Evolutionary conservation across 2,888 invertebrate genomes (phyloP).

Genomic region (Cecidostiba fungosa): DNA sequence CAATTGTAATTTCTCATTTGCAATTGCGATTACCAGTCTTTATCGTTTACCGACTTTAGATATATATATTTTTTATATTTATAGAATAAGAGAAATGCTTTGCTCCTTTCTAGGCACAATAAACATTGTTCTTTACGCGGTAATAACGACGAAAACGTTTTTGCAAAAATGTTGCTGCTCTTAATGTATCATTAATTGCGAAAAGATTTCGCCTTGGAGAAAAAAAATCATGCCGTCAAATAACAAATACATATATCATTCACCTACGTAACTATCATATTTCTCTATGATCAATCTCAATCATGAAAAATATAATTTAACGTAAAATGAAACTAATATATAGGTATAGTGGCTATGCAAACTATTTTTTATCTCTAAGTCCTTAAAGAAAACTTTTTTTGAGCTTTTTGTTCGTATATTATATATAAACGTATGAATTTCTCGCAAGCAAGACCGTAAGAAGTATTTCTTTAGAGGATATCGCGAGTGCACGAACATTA

Average conservation of each 20-base stretch:
- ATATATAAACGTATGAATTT: slow-evolving; percentile 62
- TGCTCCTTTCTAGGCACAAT: slow-evolving; percentile 62
- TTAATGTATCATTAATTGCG: slow-evolving; percentile 43
- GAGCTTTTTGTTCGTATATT: slow-evolving; percentile 42
- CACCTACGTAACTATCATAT: slow-evolving; percentile 48
- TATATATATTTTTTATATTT: slow-evolving; percentile 40
- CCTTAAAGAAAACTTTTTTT: slow-evolving; percentile 54
- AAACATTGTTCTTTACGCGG: slow-evolving; percentile 57
- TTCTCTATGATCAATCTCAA: slow-evolving; percentile 15
- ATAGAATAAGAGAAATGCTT: slow-evolving; percentile 64
- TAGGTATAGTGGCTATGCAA: slow-evolving; percentile 26
- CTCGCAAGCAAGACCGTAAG: slow-evolving; percentile 49
- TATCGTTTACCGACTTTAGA: slow-evolving; percentile 62
- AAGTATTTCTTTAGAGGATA: slow-evolving; percentile 48
- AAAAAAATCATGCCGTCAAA: slow-evolving; percentile 31
- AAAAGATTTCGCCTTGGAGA: slow-evolving; percentile 33
- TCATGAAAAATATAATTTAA: slow-evolving; percentile 43
- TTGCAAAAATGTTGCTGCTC: slow-evolving; percentile 47
- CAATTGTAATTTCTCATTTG: slow-evolving; percentile 62
- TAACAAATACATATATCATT: slow-evolving; percentile 34
- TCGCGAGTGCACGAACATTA: slow-evolving; percentile 54
- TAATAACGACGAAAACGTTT: slow-evolving; percentile 52
- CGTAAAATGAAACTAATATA: slow-evolving; percentile 37
- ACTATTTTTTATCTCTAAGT: slow-evolving; percentile 29
- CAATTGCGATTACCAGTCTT: slow-evolving; percentile 67